Percentiles rank a stretch among this genome's conserved stretches.
Evolutionary conservation across 2,888 invertebrate species (phyloP).

Genomic region (Pterobdella sp.): DNA sequence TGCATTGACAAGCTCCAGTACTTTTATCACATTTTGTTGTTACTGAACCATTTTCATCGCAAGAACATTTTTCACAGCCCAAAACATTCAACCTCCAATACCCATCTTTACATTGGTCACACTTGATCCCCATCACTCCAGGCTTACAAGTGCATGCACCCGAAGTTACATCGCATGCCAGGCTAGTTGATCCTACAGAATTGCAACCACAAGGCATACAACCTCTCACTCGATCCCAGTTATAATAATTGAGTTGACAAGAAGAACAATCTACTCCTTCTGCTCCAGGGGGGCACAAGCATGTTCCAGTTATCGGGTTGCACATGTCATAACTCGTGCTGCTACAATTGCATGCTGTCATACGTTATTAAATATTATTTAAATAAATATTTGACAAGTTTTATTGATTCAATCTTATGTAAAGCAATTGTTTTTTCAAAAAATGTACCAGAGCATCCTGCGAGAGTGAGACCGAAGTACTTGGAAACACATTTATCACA

Average conservation of each 20-base stretch:
- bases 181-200: constrained; percentile 36
- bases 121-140: constrained; percentile 38
- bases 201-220: constrained; percentile 42
- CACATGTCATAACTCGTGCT: constrained; percentile 38
- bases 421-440: neutral
- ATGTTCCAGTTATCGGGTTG: constrained; percentile 41
- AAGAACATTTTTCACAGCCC: constrained; percentile 34
- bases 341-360: constrained; percentile 40
- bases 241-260: constrained; percentile 44
- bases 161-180: constrained; percentile 40
- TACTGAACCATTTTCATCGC: constrained; percentile 34
- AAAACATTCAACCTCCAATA: constrained; percentile 31
- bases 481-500: constrained; percentile 41
- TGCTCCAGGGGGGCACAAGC: constrained; percentile 64
- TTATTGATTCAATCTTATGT: neutral
- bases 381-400: no score
- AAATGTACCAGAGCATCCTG: constrained; percentile 40
- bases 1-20: constrained; percentile 39
- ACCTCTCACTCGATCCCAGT: constrained; percentile 38
- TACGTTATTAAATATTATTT: constrained; percentile 2
- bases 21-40: constrained; percentile 33
- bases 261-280: constrained; percentile 64
- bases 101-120: constrained; percentile 34
- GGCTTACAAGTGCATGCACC: constrained; percentile 41
- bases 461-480: constrained; percentile 37